Evolutionary conservation across 2,888 invertebrate genomes (phyloP), one percentile per base, ranked within the genome.

Genomic region (Exephanes ischioxanthus): DNA sequence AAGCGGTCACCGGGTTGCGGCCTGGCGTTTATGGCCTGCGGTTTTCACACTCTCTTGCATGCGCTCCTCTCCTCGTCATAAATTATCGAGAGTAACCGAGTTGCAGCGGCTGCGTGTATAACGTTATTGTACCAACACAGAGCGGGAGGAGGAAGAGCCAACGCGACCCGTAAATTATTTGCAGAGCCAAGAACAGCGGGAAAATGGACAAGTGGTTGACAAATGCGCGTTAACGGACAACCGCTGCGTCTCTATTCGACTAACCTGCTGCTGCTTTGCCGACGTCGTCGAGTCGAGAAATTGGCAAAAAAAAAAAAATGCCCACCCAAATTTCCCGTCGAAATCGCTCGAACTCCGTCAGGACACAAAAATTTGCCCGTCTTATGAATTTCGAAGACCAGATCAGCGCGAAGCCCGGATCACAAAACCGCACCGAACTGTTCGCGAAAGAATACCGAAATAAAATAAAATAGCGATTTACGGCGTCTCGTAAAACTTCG

Each of bases 21-120:
- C 87, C 87, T 88, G 86, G 81, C 87, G 87, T 90, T 89, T 88
- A 90, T 87, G 89, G 86, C 86, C 83, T 90, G 90, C 80, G 91
- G 90, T 90, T 91, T 89, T 89, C 89, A 86, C 88, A 87, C 89
- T 86, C 80, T 86, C 87, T 88, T 88, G 45, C 16, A 45, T 86
- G 72, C 79, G 80, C 85, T 26, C 55, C 45, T 73, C 73, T 37
- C 33, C 51, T 70, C 76, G 82, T 67, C 86, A 88, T 91, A 91
- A 90, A 90, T 91, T 88, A 84, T 45, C 58, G 72, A 77, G 58
- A 55, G 77, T 72, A 66, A 73, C 73, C 70, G 73, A 73, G 76
- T 48, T 73, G 37, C 61, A 84, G 73, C 71, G 71, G 75, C 48
- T 73, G 30, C 66, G 61, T 61, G n/a, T 48, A 26, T 16, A 45